Conservation (phyloP, 2,888 invertebrate genomes). For the Seladonia tumulorum region DNA sequence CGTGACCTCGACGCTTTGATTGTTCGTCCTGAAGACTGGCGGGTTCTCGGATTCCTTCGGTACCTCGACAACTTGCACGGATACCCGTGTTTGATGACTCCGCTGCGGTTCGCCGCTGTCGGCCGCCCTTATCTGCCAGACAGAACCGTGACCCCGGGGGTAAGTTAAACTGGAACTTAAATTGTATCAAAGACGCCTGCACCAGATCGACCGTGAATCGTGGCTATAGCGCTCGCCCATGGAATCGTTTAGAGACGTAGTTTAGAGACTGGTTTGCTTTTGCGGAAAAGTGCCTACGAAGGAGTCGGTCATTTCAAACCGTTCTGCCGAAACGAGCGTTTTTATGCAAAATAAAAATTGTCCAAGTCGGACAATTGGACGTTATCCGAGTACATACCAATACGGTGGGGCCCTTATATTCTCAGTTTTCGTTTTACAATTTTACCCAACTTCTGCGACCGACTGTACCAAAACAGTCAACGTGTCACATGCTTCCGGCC, state of each 20-base stretch:
- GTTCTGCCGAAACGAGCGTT: too few species aligned
- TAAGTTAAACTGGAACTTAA: slow-evolving; percentile 39
- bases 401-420: too few species aligned
- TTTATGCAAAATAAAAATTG: too few species aligned
- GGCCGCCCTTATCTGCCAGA: slow-evolving; percentile 90
- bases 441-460: background rate
- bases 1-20: slow-evolving; percentile 90
- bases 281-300: too few species aligned
- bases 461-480: background rate
- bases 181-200: slow-evolving; percentile 20
- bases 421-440: too few species aligned
- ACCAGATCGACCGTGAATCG: slow-evolving; percentile 13
- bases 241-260: background rate
- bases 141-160: slow-evolving; percentile 31
- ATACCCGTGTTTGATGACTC: slow-evolving; percentile 91
- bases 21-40: slow-evolving; percentile 87
- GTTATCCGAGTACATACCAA: too few species aligned
- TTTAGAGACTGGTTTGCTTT: background rate
- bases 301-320: too few species aligned
- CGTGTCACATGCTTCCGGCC: background rate
- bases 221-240: background rate
- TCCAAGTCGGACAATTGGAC: too few species aligned
- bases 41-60: slow-evolving; percentile 87
- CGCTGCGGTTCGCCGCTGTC: slow-evolving; percentile 92
- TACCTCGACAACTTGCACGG: slow-evolving; percentile 88